These are phyloP conservation scores for Manis pentadactyla DNA, from an alignment of 2,797 vertebrate species.

Conservation along the genomic window DNA sequence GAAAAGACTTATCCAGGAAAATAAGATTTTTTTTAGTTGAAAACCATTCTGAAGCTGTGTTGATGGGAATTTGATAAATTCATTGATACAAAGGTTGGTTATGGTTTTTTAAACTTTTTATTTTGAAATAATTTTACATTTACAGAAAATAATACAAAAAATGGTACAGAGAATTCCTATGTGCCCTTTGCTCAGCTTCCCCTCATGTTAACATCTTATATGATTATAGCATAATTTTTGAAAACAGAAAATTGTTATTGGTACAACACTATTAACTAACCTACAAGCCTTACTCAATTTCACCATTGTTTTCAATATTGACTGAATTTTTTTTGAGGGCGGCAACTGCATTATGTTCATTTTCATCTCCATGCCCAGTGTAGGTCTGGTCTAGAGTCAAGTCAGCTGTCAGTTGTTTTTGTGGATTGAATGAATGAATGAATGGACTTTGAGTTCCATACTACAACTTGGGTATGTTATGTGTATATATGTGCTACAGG, in stretches of 20 bases:
- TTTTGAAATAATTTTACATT: constrained; percentile 27
- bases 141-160: constrained; percentile 9
- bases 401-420: not conserved
- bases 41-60: not conserved
- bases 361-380: not conserved
- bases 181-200: not conserved
- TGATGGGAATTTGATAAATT: constrained; percentile 24
- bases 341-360: not conserved
- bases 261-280: not conserved
- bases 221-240: not conserved
- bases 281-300: not conserved
- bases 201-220: not conserved
- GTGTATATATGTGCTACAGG: not conserved
- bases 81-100: not conserved
- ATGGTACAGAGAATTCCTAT: not conserved
- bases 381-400: not conserved
- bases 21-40: not conserved
- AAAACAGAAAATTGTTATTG: not conserved
- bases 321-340: not conserved
- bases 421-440: not conserved
- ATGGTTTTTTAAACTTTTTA: not conserved
- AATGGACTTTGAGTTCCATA: not conserved
- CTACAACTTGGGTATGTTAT: not conserved
- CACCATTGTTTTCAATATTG: not conserved
- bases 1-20: not conserved